phyloP scores from a whole-genome alignment of 2,888 invertebrate genomes.

The Thalpophila matura region DNA sequence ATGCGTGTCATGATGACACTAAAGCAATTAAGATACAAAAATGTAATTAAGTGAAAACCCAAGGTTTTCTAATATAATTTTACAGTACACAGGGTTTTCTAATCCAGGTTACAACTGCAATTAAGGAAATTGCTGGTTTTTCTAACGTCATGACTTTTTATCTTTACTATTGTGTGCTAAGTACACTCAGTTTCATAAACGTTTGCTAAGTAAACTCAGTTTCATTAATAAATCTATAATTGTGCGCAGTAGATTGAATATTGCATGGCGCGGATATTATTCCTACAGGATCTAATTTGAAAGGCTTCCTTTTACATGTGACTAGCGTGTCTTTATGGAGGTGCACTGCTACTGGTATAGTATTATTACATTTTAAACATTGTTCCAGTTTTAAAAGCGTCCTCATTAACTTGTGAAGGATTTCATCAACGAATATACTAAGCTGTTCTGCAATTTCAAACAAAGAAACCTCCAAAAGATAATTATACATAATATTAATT shows the following conservation, averaged over 20 bases:
- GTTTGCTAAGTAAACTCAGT: slow-evolving; percentile 10
- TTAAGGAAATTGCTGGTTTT: slow-evolving; percentile 38
- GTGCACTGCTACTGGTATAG: neutral
- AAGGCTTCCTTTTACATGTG: slow-evolving; percentile 35
- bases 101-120: slow-evolving; percentile 35
- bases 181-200: slow-evolving; percentile 11
- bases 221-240: slow-evolving; percentile 12
- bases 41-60: slow-evolving; percentile 32
- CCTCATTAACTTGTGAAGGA: too few species aligned
- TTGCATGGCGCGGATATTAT: slow-evolving; percentile 48
- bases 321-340: neutral
- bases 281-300: slow-evolving; percentile 48
- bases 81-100: slow-evolving; percentile 17
- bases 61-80: slow-evolving; percentile 14
- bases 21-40: slow-evolving; percentile 1
- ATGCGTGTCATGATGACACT: slow-evolving; percentile 1
- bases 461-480: too few species aligned
- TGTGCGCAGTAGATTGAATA: slow-evolving; percentile 16
- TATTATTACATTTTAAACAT: neutral
- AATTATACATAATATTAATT: too few species aligned
- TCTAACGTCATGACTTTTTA: slow-evolving; percentile 24
- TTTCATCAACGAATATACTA: too few species aligned
- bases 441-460: too few species aligned
- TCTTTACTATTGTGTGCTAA: slow-evolving; percentile 23
- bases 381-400: neutral